Evolutionary conservation across 2,888 invertebrate species (phyloP), one percentile per base, ranked within the genome.

Genomic region (Lepidocyrtoides sp.): DNA sequence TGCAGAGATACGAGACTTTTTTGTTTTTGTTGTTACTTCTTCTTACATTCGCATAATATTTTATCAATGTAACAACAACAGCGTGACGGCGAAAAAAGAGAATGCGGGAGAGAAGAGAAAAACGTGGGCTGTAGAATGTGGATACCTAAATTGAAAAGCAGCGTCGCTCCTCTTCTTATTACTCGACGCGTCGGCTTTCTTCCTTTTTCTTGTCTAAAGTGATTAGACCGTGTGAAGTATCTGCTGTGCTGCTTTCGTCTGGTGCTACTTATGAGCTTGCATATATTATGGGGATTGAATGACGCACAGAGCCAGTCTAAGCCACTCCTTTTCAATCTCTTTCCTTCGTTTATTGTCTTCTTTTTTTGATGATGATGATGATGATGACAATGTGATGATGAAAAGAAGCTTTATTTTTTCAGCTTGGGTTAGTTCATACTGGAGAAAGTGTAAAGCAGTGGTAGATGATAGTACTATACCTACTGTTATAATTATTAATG

Each of bases 271-370:
- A 60, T 86, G 44, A 54, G 17, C 54, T 75, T 23, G 75, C 54
- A 75, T 86, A 75, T 54, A 86, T 86, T 75, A 85, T 69, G 36
- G 84, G 51, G 69, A 63, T 81, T 82, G 84, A 84, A 32, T 82
- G 82, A 82, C 63, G 82, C 60, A 26, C 36, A 36, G 66, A n/a
- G 63, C 54, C 60, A 54, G 54, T 10, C 10, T 32, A 54, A 75
- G 72, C 69, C 69, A 69, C 69, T 69, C 69, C 69, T 75, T 20
- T 75, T 41, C 66, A 66, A 66, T 66, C 66, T 66, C 66, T 66
- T 32, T 66, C n/a, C 32, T 66, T 17, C 14, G 8, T 54, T n/a
- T 54, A 54, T 23, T 60, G 23, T 60, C 54, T n/a, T 32, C 32
- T 32, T 10, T 32, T 20, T 0, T 8, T 23, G 41, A 41, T 29